Base-by-base conservation (phyloP, 2,113 vertebrate genomes). In the Epinephelus fuscoguttatus region DNA sequence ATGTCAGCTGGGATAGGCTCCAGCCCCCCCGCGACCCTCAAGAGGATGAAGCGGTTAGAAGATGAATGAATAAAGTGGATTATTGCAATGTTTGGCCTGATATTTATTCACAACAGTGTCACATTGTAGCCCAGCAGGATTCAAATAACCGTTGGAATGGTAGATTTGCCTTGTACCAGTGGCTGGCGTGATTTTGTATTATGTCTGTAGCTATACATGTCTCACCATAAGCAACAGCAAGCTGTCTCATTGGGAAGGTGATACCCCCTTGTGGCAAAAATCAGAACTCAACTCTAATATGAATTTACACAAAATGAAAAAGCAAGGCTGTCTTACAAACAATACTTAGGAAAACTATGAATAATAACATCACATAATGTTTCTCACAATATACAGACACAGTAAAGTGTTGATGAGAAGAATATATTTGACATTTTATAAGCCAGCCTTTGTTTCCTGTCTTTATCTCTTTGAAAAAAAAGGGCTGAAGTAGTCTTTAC, bases 401-500 rank as follows among this genome's bases (percentile, higher is more conserved):
- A 9, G 18, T 10, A 18, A 70, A 56, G n/a, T 3, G 10, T 33
- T 52, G 21, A 17, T 27, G 8, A 52, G 17, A 63, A 71, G 6
- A 23, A 49, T 66, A 49, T 23, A 55, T n/a, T 40, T 64, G 55
- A 59, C n/a, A 67, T 82, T 76, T 75, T 63, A 62, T 9, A 42
- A 56, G 19, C 37, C 23, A 70, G 12, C 25, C 30, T 70, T 27
- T 72, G 23, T 55, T 66, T 82, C 42, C 19, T 33, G n/a, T 42
- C 15, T 63, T 50, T 67, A 52, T 53, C 55, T 70, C 63, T 64
- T 40, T 9, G 6, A 45, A n/a, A 62, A 14, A 23, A 1, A 64
- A 66, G 6, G 56, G 2, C 10, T 27, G 2, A 42, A 53, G 64
- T 37, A 64, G 37, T 45, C 14, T 49, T 60, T 68, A 19, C 45